Conservation (phyloP, 2,888 invertebrate species). For the Argyresthia albistria region DNA sequence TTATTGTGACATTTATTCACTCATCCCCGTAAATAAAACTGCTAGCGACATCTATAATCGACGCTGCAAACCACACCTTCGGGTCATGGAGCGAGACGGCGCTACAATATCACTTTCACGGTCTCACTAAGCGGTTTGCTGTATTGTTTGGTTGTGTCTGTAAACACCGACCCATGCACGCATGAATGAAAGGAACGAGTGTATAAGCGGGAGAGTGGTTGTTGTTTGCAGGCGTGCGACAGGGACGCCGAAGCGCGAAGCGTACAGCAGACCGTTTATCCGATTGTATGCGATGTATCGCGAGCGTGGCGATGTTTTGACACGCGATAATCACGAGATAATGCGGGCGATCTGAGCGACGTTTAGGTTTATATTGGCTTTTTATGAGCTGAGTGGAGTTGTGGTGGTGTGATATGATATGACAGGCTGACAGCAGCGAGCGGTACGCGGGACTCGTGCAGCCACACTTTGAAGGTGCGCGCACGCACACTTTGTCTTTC, state of each 20-base stretch:
- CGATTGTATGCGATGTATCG: conserved; percentile 74
- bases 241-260: conserved; percentile 40
- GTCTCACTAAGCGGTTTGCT: conserved; percentile 72
- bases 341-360: conserved; percentile 67
- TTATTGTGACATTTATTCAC: conserved; percentile 64
- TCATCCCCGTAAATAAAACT: conserved; percentile 37
- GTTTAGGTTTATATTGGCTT: conserved; percentile 71
- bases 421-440: conserved; percentile 22
- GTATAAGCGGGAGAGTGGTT: conserved; percentile 36
- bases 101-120: conserved; percentile 71
- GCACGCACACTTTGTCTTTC: neutral
- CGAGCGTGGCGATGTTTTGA: conserved; percentile 74
- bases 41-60: conserved; percentile 58
- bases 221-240: conserved; percentile 22
- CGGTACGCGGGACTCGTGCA: conserved; percentile 26
- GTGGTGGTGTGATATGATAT: conserved; percentile 28
- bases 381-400: conserved; percentile 45
- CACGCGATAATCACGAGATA: conserved; percentile 74
- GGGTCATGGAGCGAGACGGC: conserved; percentile 57
- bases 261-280: conserved; percentile 66
- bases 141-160: conserved; percentile 73
- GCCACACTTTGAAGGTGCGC: no score
- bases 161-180: conserved; percentile 70
- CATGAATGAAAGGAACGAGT: conserved; percentile 72
- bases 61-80: conserved; percentile 32